Evolutionary conservation across 2,797 vertebrate genomes (phyloP).

Genomic region (Fistularia tabacaria): DNA sequence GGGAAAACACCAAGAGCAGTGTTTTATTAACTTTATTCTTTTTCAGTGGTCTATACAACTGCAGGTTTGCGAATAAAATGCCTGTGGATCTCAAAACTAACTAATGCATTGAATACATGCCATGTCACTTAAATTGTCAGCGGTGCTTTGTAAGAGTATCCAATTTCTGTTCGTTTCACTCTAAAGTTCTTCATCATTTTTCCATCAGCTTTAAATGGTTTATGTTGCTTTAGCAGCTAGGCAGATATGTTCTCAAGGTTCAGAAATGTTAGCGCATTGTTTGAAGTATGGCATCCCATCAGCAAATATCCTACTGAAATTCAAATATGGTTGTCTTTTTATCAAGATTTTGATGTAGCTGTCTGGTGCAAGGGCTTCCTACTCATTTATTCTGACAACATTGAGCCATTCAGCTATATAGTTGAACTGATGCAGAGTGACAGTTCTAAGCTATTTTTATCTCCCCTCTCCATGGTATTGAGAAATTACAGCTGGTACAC

Average conservation of each 20-base stretch:
- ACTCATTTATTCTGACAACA: slow-evolving; percentile 60
- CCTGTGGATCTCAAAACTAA: no score
- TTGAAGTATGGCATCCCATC: slow-evolving; percentile 29
- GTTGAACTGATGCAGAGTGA: slow-evolving; percentile 57
- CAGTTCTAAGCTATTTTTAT: slow-evolving; percentile 63
- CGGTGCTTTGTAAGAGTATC: no score
- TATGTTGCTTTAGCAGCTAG: slow-evolving; percentile 7
- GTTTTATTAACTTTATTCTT: no score
- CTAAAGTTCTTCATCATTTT: no score
- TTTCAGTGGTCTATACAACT: no score
- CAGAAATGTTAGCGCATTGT: slow-evolving; percentile 23
- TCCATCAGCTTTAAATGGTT: background rate
- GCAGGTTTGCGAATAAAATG: no score
- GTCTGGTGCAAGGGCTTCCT: slow-evolving; percentile 49
- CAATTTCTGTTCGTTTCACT: no score
- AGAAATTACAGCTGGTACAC: slow-evolving; percentile 59
- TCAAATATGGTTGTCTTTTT: slow-evolving; percentile 51
- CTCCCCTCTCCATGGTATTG: slow-evolving; percentile 40
- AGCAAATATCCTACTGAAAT: slow-evolving; percentile 44
- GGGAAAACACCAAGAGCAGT: no score
- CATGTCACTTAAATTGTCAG: no score
- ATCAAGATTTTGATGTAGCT: slow-evolving; percentile 55
- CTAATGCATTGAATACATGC: no score
- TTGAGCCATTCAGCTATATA: slow-evolving; percentile 44
- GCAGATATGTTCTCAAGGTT: slow-evolving; percentile 18